Conservation (phyloP, 1,140 invertebrate species). For the Sesamia nonagrioides region DNA sequence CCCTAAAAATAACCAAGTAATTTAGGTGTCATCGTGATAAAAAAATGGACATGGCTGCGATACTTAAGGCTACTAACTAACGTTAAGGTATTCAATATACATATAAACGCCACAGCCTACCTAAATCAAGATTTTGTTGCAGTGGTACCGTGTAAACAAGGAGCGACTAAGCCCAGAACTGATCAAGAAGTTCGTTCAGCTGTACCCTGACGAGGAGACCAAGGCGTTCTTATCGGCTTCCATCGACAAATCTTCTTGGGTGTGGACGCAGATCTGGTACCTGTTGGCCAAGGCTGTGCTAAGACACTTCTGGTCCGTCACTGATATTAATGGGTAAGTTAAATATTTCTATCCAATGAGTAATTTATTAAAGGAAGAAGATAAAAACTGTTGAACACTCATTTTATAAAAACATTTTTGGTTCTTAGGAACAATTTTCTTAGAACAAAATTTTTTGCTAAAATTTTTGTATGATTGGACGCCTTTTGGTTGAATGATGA, state of each 20-base stretch:
- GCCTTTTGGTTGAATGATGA: too few relatives aligned
- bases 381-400: too few relatives aligned
- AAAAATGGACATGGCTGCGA: too few relatives aligned
- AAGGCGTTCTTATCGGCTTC: conserved; percentile 91
- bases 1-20: too few relatives aligned
- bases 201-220: conserved; percentile 91
- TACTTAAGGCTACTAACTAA: too few relatives aligned
- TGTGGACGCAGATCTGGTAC: conserved; percentile 93
- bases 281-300: conserved; percentile 91
- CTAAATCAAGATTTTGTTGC: conserved; percentile 74
- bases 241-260: conserved; percentile 91
- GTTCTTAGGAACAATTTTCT: too few relatives aligned
- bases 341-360: background rate
- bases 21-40: too few relatives aligned
- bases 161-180: conserved; percentile 81
- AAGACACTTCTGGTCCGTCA: conserved; percentile 93
- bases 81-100: too few relatives aligned
- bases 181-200: conserved; percentile 88
- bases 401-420: too few relatives aligned
- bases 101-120: background rate
- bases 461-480: too few relatives aligned
- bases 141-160: conserved; percentile 91
- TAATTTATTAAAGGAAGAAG: too few relatives aligned
- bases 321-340: conserved; percentile 94
- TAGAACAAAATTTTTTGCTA: too few relatives aligned